Conservation (phyloP, 2,888 invertebrate genomes). For the Tupiocoris notatus region DNA sequence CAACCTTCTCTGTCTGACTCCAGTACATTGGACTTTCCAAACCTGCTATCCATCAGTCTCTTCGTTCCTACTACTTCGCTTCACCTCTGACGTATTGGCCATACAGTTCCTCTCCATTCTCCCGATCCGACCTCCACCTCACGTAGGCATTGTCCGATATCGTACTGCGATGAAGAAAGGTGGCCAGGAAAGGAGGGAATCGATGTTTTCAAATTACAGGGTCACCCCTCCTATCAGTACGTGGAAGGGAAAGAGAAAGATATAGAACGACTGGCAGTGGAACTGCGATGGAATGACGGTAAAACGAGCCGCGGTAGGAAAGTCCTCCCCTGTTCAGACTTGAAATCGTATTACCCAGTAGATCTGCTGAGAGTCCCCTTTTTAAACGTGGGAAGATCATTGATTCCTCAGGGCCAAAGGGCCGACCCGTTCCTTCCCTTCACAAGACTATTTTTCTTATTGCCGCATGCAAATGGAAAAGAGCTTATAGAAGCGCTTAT, state of each 20-base stretch:
- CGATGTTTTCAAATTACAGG: slow-evolving; percentile 32
- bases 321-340: background rate
- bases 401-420: background rate
- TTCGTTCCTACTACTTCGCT: background rate
- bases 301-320: background rate
- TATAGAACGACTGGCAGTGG: background rate
- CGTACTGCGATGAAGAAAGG: background rate
- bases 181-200: background rate
- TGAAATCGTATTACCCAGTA: slow-evolving; percentile 21
- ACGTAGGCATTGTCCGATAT: slow-evolving; percentile 33
- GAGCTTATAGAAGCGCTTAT: background rate
- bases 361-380: slow-evolving; percentile 31
- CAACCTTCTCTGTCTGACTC: background rate
- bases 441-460: slow-evolving; percentile 3
- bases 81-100: background rate
- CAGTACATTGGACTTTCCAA: background rate
- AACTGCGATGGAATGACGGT: background rate
- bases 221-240: slow-evolving; percentile 1
- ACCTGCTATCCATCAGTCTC: background rate
- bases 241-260: background rate
- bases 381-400: slow-evolving; percentile 30
- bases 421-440: background rate
- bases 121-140: slow-evolving; percentile 8
- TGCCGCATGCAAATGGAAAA: background rate
- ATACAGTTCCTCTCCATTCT: background rate